These are phyloP conservation scores for Helarctos malayanus DNA, from an alignment of 2,797 vertebrate species.

Conservation along the genomic window DNA sequence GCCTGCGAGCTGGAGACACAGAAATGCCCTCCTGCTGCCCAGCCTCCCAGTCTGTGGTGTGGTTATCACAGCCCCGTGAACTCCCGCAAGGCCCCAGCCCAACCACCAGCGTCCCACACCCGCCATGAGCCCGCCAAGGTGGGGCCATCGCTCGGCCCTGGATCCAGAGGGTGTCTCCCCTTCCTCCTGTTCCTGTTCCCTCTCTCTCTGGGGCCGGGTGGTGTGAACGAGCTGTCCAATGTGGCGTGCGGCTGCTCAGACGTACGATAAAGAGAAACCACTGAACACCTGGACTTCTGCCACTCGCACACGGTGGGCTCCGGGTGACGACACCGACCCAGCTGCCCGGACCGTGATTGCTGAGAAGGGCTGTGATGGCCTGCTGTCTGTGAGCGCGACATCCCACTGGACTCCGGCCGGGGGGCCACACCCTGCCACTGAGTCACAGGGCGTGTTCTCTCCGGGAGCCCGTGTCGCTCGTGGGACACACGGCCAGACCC, in stretches of 20 bases:
- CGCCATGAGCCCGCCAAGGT: neutral
- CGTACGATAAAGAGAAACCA: too few relatives aligned
- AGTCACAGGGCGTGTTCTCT: neutral
- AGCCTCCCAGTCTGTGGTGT: too few relatives aligned
- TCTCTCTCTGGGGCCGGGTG: neutral
- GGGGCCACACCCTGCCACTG: neutral
- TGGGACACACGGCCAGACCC: neutral
- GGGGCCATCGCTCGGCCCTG: too few relatives aligned
- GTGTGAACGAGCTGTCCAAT: neutral
- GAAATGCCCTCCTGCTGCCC: neutral
- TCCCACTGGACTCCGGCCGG: accelerated
- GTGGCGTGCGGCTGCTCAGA: neutral
- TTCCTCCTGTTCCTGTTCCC: neutral
- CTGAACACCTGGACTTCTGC: too few relatives aligned
- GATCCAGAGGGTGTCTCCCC: neutral
- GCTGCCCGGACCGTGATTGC: too few relatives aligned
- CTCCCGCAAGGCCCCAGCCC: neutral
- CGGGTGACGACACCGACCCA: accelerated
- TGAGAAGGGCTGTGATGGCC: neutral
- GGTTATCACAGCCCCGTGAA: neutral
- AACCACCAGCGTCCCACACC: neutral
- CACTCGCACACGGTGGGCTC: neutral
- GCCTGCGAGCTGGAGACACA: neutral
- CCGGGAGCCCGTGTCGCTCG: neutral
- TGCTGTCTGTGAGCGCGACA: too few relatives aligned